These are phyloP conservation scores for Bradypodion ventrale DNA, from an alignment of 2,797 vertebrate genomes.

Conservation along the genomic window DNA sequence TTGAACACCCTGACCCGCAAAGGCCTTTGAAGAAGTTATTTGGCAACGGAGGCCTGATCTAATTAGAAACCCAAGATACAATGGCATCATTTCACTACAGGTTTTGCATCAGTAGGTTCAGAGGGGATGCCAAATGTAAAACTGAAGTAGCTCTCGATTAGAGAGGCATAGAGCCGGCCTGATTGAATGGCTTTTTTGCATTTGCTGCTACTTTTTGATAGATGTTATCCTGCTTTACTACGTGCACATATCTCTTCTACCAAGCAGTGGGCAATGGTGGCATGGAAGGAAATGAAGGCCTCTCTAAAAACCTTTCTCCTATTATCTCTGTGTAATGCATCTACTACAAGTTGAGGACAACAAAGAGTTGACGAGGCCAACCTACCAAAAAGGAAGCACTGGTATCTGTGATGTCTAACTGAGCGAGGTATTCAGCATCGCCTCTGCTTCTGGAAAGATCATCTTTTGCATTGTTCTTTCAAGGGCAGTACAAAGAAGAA, in stretches of 20 bases:
- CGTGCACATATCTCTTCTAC: neutral
- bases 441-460: neutral
- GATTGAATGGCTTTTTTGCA: neutral
- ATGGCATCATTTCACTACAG: neutral
- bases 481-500: neutral
- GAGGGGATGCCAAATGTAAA: conserved; percentile 30
- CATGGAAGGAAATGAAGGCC: neutral
- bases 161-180: neutral
- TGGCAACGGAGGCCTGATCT: conserved; percentile 30
- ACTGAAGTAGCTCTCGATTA: neutral
- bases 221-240: neutral
- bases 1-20: neutral
- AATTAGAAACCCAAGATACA: conserved; percentile 23
- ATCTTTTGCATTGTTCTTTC: conserved; percentile 3
- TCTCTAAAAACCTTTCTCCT: neutral
- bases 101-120: neutral
- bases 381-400: neutral
- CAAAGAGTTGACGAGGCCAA: conserved; percentile 11
- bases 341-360: conserved; percentile 10
- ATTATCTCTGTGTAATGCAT: conserved; percentile 19
- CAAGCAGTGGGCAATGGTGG: neutral
- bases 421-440: neutral
- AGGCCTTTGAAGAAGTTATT: conserved; percentile 4
- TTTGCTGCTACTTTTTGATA: conserved; percentile 7
- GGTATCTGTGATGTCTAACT: neutral